Base-by-base conservation (phyloP, 2,888 invertebrate genomes). In the Augochlorella aurata region DNA sequence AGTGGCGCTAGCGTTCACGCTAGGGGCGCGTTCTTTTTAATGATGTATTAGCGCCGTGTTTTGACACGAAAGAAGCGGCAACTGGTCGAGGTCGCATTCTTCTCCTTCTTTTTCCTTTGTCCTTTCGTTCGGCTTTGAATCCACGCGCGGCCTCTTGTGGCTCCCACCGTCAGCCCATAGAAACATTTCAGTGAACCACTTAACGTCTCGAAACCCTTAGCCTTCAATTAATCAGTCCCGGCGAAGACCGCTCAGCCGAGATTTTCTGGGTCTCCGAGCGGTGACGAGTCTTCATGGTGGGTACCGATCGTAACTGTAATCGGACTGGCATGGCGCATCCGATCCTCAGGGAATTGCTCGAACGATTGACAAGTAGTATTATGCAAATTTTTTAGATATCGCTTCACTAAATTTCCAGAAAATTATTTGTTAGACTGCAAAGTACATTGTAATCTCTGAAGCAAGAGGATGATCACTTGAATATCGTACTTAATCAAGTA, bases 11-110 rank as follows among this genome's bases (percentile, higher is more conserved):
- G 78, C 69, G 75, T 82, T 83, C 81, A 84, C 74, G 77, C 68
- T 79, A 80, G 79, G 77, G 85, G 77, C 84, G 83, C 85, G 85
- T 81, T 82, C 84, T 79, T 89, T 29, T 87, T 90, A 89, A 91
- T 89, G 90, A 91, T 91, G 89, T 90, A 91, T 91, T 89, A 90
- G 91, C 84, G 88, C 87, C 87, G 87, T 91, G 89, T 90, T 91
- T 90, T 91, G 91, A 91, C 90, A 84, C 88, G 89, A 90, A 90
- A 88, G 87, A 84, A 82, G 83, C 88, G 81, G 89, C 89, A 89
- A 91, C 88, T 86, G 89, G 81, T 47, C 74, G 82, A 83, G 88
- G 83, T 88, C 87, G 84, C 85, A 87, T 87, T 88, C 88, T 77
- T 82, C 82, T 74, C 74, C 77, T 85, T 77, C 79, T 82, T 78